Conservation (phyloP, 2,113 vertebrate genomes). For the Tragulus kanchil region DNA sequence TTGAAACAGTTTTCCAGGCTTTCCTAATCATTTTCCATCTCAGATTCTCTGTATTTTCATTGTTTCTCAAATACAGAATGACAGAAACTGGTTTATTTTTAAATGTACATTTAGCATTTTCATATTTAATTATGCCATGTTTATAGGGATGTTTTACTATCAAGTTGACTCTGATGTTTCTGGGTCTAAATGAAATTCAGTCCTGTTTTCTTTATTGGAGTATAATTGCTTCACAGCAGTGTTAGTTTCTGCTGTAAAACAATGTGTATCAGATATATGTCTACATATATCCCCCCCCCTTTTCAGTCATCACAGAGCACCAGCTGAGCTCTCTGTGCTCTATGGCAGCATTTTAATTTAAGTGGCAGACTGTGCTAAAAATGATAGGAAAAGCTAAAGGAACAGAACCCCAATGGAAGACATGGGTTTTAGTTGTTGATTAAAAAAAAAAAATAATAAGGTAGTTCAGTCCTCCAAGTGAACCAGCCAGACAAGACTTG, state of each 20-base stretch:
- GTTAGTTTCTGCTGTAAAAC: background rate
- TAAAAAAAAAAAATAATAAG: background rate
- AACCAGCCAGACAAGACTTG: background rate
- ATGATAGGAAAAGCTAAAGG: background rate
- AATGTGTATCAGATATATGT: background rate
- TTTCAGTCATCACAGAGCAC: background rate
- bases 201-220: background rate
- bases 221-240: background rate
- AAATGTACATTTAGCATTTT: slow-evolving; percentile 52
- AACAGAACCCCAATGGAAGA: background rate
- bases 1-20: background rate
- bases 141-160: slow-evolving; percentile 27
- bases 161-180: slow-evolving; percentile 49
- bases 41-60: background rate
- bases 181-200: slow-evolving; percentile 26
- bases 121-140: slow-evolving; percentile 15
- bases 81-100: slow-evolving; percentile 43
- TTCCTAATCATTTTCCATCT: background rate
- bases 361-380: background rate
- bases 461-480: background rate
- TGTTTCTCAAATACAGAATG: background rate
- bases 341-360: slow-evolving; percentile 10
- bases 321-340: background rate
- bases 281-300: background rate
- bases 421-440: slow-evolving; percentile 3